Percentiles rank a stretch among this genome's conserved stretches.
Conservation (phyloP, 2,113 vertebrate species). For the Pithys albifrons region DNA sequence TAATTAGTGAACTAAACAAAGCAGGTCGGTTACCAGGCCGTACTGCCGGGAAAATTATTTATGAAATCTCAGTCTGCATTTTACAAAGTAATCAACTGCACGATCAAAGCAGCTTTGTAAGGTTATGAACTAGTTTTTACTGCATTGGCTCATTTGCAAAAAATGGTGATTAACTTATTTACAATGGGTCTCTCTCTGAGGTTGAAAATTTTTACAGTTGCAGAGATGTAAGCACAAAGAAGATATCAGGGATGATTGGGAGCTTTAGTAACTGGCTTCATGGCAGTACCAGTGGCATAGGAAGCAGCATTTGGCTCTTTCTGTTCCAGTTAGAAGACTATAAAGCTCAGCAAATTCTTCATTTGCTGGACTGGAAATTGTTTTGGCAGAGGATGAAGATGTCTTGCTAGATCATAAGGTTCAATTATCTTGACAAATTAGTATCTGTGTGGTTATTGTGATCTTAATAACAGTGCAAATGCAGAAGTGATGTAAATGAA, state of each 20-base stretch:
- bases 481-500: neutral
- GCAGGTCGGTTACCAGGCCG: neutral
- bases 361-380: neutral
- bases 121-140: neutral
- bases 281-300: neutral
- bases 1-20: constrained; percentile 15
- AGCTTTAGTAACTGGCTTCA: neutral
- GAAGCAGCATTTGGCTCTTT: neutral
- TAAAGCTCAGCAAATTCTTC: neutral
- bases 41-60: neutral
- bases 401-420: neutral
- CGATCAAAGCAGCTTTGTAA: constrained; percentile 31
- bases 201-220: neutral
- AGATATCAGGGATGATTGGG: neutral
- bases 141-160: neutral
- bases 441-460: neutral
- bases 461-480: neutral
- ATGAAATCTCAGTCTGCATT: neutral
- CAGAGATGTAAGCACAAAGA: neutral
- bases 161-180: neutral
- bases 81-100: neutral
- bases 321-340: neutral
- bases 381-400: neutral
- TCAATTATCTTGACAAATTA: neutral
- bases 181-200: neutral